These are phyloP conservation scores for Penaeus monodon DNA, from an alignment of 2,888 invertebrate genomes.

Conservation along the genomic window DNA sequence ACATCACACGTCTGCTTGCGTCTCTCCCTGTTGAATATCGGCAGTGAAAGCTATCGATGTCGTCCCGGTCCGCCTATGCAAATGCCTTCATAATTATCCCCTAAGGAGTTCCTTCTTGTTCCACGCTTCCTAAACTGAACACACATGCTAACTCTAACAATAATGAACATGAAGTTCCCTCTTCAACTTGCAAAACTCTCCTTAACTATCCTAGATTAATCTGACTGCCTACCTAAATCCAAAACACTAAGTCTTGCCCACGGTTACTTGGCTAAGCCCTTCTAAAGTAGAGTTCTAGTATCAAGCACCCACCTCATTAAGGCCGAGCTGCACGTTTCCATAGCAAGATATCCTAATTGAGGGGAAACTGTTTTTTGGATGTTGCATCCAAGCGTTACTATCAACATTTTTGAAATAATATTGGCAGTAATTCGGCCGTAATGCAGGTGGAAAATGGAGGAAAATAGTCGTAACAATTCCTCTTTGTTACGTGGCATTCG, in stretches of 20 bases:
- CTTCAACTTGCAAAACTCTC: neutral
- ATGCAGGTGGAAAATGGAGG: slow-evolving; percentile 56
- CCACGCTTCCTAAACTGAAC: no score
- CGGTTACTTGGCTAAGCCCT: slow-evolving; percentile 31
- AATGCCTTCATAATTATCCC: no score
- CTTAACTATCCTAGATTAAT: slow-evolving; percentile 18
- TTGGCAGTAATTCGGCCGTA: slow-evolving; percentile 54
- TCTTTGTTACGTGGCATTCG: slow-evolving; percentile 57
- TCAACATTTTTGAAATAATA: slow-evolving; percentile 59
- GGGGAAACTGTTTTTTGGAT: slow-evolving; percentile 42
- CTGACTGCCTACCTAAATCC: slow-evolving; percentile 20
- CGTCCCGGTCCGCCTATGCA: no score
- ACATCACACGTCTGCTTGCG: neutral
- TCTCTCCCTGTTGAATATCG: no score
- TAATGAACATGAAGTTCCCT: no score
- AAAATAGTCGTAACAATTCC: slow-evolving; percentile 53
- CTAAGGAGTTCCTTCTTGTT: no score
- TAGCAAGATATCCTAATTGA: slow-evolving; percentile 56
- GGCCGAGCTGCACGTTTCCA: slow-evolving; percentile 33
- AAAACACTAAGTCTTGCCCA: slow-evolving; percentile 15
- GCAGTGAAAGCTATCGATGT: no score
- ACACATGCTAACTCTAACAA: no score
- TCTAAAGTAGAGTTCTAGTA: slow-evolving; percentile 30
- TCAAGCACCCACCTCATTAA: slow-evolving; percentile 2
- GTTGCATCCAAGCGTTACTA: slow-evolving; percentile 34